Conservation (phyloP, 2,113 vertebrate genomes). For the Ornithorhynchus anatinus region DNA sequence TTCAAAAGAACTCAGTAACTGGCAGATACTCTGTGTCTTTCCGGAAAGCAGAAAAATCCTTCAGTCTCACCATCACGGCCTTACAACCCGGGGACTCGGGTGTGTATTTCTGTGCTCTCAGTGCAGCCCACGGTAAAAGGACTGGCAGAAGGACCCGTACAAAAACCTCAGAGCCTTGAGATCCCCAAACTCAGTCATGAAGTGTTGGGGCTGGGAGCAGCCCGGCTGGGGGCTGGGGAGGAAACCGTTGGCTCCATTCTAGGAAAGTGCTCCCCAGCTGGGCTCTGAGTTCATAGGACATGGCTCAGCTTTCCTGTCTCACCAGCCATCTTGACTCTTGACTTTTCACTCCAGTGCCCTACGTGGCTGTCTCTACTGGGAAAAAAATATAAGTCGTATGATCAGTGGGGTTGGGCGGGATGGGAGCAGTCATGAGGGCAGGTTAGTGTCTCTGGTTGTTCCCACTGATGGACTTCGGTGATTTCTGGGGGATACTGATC, state of each 20-base stretch:
- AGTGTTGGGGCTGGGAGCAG: not conserved
- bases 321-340: no score
- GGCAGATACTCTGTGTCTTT: slow-evolving; percentile 6
- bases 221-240: not conserved
- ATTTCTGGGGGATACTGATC: no score
- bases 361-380: no score
- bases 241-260: not conserved
- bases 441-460: no score
- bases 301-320: no score
- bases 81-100: not conserved
- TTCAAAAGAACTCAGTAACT: not conserved
- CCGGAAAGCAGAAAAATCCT: not conserved
- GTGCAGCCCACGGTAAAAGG: not conserved
- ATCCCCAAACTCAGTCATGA: not conserved
- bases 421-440: no score
- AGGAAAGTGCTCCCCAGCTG: not conserved
- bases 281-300: no score
- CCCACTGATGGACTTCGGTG: no score
- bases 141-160: not conserved
- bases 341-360: no score
- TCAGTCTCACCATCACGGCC: slow-evolving; percentile 2
- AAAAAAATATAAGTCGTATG: no score
- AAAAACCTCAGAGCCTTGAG: not conserved
- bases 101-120: slow-evolving; percentile 34
- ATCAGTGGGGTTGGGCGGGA: no score